These are phyloP conservation scores for Orthonevra nobilis DNA, from an alignment of 2,888 invertebrate species.

Conservation along the genomic window DNA sequence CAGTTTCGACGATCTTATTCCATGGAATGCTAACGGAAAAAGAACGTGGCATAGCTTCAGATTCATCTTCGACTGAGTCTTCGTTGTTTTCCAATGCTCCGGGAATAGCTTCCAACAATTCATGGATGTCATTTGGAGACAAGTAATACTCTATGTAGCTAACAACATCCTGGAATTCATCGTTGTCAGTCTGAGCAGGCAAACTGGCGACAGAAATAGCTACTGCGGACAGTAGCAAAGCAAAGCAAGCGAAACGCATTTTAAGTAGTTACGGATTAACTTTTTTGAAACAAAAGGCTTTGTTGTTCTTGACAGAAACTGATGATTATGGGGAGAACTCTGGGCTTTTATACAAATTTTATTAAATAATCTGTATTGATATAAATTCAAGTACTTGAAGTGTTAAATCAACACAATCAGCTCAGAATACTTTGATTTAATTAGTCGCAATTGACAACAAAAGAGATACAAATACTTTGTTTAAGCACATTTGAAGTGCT, in stretches of 20 bases:
- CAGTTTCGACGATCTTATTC: slow-evolving; percentile 21
- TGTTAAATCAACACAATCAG: no score
- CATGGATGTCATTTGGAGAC: slow-evolving; percentile 39
- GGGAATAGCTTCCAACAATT: slow-evolving; percentile 17
- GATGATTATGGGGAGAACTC: not conserved
- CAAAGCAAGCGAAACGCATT: slow-evolving; percentile 27
- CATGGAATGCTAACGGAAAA: slow-evolving; percentile 42
- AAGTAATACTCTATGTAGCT: slow-evolving; percentile 21
- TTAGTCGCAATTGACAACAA: no score
- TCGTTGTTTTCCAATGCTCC: slow-evolving; percentile 5
- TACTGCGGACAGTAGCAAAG: slow-evolving; percentile 34
- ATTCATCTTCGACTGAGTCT: not conserved
- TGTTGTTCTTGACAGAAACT: slow-evolving; percentile 7
- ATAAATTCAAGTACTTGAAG: no score
- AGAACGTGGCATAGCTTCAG: slow-evolving; percentile 16
- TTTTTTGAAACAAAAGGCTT: not conserved
- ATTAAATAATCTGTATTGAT: no score
- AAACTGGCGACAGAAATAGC: slow-evolving; percentile 35
- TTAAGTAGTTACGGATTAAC: not conserved
- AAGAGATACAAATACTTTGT: no score
- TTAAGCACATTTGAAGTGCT: no score
- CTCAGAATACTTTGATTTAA: no score
- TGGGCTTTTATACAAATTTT: slow-evolving; percentile 35
- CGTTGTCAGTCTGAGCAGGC: no score
- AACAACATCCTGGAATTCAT: slow-evolving; percentile 35